These are phyloP conservation scores for Drosophila repletoides DNA, from an alignment of 1,140 invertebrate species.

Conservation along the genomic window DNA sequence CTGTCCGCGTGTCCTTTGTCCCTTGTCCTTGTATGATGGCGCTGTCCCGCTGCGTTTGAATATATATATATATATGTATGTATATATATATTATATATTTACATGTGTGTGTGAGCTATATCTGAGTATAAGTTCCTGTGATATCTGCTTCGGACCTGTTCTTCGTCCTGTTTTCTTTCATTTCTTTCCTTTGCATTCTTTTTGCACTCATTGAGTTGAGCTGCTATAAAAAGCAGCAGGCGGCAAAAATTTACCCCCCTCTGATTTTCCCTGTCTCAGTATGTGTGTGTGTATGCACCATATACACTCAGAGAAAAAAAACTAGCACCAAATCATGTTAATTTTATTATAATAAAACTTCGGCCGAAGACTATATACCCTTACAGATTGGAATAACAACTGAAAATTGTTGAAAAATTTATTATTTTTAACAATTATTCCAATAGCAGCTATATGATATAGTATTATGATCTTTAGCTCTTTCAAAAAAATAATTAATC, in stretches of 20 bases:
- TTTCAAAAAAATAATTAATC: too few species aligned
- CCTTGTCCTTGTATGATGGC: not conserved
- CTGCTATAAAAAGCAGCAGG: constrained; percentile 24
- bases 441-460: too few species aligned
- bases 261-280: not conserved
- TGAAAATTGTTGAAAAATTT: too few species aligned
- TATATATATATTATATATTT: not conserved
- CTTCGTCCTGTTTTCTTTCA: not conserved
- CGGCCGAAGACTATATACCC: too few species aligned
- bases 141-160: not conserved
- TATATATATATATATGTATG: constrained; percentile 4
- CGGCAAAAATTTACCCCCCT: constrained; percentile 17
- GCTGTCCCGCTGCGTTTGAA: not conserved
- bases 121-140: constrained; percentile 12
- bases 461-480: too few species aligned
- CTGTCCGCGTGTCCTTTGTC: not conserved
- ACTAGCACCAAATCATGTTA: too few species aligned
- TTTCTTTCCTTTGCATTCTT: not conserved
- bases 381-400: too few species aligned
- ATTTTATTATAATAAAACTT: too few species aligned
- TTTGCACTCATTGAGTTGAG: not conserved
- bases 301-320: not conserved
- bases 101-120: not conserved
- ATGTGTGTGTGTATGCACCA: not conserved
- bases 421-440: too few species aligned